Percentiles rank a stretch among this genome's conserved stretches.
Conservation (phyloP, 2,797 vertebrate genomes). For the Muscicapa striata region DNA sequence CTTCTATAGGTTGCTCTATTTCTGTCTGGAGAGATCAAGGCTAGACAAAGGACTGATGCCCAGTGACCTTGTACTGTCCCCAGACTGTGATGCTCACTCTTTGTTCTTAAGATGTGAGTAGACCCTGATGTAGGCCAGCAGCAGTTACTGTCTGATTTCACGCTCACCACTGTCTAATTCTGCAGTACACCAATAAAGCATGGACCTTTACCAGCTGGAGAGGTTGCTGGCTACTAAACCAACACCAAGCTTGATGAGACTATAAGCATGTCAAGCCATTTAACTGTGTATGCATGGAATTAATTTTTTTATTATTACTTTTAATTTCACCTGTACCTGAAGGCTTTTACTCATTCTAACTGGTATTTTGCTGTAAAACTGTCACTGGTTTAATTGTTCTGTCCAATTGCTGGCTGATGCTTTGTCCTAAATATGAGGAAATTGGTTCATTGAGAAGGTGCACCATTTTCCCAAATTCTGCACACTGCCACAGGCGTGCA, state of each 20-base stretch:
- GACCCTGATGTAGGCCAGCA: slow-evolving; percentile 38
- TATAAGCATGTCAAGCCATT: slow-evolving; percentile 72
- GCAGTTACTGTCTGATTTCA: slow-evolving; percentile 73
- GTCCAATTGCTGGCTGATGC: slow-evolving; percentile 62
- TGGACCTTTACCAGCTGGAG: slow-evolving; percentile 52
- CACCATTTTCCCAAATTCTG: neutral
- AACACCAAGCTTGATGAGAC: slow-evolving; percentile 63
- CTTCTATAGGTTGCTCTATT: neutral
- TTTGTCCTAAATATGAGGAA: slow-evolving; percentile 59
- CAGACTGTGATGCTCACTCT: neutral
- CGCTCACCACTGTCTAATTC: slow-evolving; percentile 37
- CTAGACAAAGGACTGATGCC: slow-evolving; percentile 37
- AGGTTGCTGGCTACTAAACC: slow-evolving; percentile 59
- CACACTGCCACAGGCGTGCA: neutral
- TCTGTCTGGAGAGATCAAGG: slow-evolving; percentile 31
- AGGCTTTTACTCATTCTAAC: slow-evolving; percentile 75
- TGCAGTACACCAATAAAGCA: slow-evolving; percentile 65
- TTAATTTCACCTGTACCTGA: slow-evolving; percentile 65
- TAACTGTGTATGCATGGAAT: slow-evolving; percentile 76
- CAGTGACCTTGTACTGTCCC: slow-evolving; percentile 15
- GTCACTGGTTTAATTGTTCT: slow-evolving; percentile 76
- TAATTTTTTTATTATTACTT: slow-evolving; percentile 64
- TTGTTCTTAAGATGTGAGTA: slow-evolving; percentile 7
- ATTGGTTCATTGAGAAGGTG: slow-evolving; percentile 52
- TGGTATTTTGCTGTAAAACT: slow-evolving; percentile 79